phyloP scores from a whole-genome alignment of 2,888 invertebrate genomes.

The Limnephilus lunatus region DNA sequence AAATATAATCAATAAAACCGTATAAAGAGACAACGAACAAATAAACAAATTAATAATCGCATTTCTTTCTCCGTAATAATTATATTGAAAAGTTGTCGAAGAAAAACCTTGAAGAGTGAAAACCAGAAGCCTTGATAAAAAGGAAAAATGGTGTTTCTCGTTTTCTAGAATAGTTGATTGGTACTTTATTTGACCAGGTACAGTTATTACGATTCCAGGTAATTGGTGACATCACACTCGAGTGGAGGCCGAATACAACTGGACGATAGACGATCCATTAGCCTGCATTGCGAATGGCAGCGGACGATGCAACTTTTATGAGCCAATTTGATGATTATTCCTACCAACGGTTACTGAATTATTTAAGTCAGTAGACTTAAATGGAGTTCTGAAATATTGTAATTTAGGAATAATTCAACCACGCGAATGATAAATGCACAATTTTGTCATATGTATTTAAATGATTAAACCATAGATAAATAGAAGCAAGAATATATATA shows the following conservation, averaged over 20 bases:
- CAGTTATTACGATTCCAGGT: background rate
- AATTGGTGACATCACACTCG: conserved; percentile 1
- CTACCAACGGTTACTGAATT: conserved; percentile 39
- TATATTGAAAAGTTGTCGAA: background rate
- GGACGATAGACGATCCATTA: background rate
- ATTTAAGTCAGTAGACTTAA: conserved; percentile 31
- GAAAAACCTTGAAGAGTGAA: background rate
- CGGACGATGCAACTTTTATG: conserved; percentile 43
- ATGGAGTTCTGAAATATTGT: background rate
- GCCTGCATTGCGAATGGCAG: background rate
- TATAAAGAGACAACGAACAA: too few species aligned
- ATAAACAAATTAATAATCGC: too few species aligned
- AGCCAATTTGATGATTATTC: conserved; percentile 47
- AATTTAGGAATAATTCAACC: background rate
- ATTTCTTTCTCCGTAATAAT: too few species aligned
- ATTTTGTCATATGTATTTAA: background rate
- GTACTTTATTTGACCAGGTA: background rate
- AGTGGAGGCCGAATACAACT: background rate
- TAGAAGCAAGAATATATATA: too few species aligned
- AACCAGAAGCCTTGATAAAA: background rate
- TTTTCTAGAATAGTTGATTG: background rate
- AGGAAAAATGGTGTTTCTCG: background rate
- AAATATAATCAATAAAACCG: too few species aligned
- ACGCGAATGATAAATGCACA: background rate
- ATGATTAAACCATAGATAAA: too few species aligned